Conservation (phyloP, 2,797 vertebrate genomes). For the Sebastiscus tertius region DNA sequence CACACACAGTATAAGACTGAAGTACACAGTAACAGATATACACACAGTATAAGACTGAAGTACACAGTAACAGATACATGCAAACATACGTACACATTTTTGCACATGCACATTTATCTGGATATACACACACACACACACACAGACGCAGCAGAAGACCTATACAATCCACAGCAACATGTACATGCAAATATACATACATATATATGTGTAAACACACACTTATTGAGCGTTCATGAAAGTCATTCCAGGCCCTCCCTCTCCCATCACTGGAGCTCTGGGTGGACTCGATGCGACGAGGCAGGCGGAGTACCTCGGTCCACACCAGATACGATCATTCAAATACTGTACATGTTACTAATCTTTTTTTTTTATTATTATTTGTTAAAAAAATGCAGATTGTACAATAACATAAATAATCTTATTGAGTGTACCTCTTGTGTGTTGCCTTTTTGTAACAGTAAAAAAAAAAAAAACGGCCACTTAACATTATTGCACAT, state of each 20-base stretch:
- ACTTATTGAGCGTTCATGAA: slow-evolving; percentile 41
- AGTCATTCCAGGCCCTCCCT: slow-evolving; percentile 48
- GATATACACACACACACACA: not conserved
- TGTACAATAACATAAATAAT: slow-evolving; percentile 89
- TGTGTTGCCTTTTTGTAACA: slow-evolving; percentile 75
- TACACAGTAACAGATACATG: not conserved
- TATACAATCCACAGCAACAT: slow-evolving; percentile 1
- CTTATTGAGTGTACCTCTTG: slow-evolving; percentile 80
- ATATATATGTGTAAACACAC: not conserved
- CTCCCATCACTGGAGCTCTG: slow-evolving; percentile 73
- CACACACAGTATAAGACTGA: not conserved
- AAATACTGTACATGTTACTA: slow-evolving; percentile 84
- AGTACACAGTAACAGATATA: not conserved
- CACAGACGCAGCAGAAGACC: not conserved
- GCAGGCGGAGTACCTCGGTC: slow-evolving; percentile 53
- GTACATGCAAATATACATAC: not conserved
- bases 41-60: not conserved
- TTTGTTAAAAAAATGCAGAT: slow-evolving; percentile 84
- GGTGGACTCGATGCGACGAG: slow-evolving; percentile 58
- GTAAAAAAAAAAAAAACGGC: slow-evolving; percentile 29
- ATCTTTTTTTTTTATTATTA: slow-evolving; percentile 80
- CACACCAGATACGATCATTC: slow-evolving; percentile 75
- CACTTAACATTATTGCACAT: not conserved
- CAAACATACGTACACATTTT: not conserved
- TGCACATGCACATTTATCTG: not conserved